Evolutionary conservation across 2,113 vertebrate species (phyloP).

Genomic region (Microcebus tavaratra): DNA sequence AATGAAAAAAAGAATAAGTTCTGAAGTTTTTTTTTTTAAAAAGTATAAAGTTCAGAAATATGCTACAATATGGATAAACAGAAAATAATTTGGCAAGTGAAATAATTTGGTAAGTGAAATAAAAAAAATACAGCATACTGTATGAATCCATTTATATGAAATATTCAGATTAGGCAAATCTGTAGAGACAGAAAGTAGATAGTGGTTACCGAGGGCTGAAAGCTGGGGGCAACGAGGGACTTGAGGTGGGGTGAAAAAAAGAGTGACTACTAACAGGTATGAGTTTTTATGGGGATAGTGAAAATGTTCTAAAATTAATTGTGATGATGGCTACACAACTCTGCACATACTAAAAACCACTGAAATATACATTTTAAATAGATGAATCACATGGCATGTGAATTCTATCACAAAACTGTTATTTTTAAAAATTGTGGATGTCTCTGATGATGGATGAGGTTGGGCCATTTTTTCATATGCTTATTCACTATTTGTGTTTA

Average conservation of each 20-base stretch:
- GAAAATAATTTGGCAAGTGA: neutral
- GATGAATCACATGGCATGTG: neutral
- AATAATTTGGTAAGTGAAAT: neutral
- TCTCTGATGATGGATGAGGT: neutral
- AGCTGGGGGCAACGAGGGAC: accelerated
- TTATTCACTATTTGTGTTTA: neutral
- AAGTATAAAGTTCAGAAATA: neutral
- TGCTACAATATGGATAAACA: neutral
- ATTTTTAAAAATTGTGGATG: neutral
- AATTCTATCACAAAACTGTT: neutral
- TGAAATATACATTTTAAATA: neutral
- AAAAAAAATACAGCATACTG: neutral
- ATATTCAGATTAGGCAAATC: neutral
- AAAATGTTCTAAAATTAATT: constrained; percentile 4
- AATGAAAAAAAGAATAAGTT: neutral
- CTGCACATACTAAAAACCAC: neutral
- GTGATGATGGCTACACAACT: neutral
- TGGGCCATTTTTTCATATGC: neutral
- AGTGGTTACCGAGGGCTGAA: neutral
- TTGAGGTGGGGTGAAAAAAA: neutral
- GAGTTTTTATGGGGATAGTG: neutral
- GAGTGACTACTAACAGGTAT: neutral
- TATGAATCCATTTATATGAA: neutral
- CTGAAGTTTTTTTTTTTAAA: neutral
- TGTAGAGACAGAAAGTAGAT: neutral